A percentile compares a stretch with the other conserved stretches of the same genome.
phyloP scores from a whole-genome alignment of 1,140 invertebrate species.

The Pseudachorutes palmiensis region DNA sequence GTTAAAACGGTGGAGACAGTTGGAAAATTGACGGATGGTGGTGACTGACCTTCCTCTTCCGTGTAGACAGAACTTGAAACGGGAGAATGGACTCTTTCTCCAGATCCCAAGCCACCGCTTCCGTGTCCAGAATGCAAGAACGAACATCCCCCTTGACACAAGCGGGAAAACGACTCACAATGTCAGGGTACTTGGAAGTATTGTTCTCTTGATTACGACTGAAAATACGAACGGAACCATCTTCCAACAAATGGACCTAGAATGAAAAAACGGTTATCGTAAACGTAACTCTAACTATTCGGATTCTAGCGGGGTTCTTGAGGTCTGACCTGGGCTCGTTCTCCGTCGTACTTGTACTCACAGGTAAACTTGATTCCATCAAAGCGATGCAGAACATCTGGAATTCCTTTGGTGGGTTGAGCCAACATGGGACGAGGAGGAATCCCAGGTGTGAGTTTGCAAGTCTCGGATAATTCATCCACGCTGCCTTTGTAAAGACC shows the following conservation, averaged over 20 bases:
- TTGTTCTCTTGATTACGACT: constrained; percentile 98
- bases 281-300: neutral
- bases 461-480: constrained; percentile 66
- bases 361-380: constrained; percentile 90
- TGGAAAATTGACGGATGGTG: constrained; percentile 10
- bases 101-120: constrained; percentile 93
- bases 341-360: constrained; percentile 99
- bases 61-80: constrained; percentile 91
- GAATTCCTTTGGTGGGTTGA: constrained; percentile 88
- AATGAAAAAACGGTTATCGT: constrained; percentile 3
- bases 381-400: constrained; percentile 84
- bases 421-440: constrained; percentile 98
- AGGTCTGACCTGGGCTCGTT: constrained; percentile 78
- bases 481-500: constrained; percentile 72
- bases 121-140: constrained; percentile 89
- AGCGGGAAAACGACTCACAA: constrained; percentile 62
- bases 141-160: constrained; percentile 53
- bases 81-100: constrained; percentile 86
- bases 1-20: constrained; percentile 8
- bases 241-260: constrained; percentile 64
- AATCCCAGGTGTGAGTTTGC: constrained; percentile 82
- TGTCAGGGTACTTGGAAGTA: constrained; percentile 95
- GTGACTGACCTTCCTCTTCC: constrained; percentile 77
- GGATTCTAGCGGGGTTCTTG: neutral
- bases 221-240: constrained; percentile 70